Conservation (phyloP, 2,113 vertebrate genomes). For the Motacilla alba region DNA sequence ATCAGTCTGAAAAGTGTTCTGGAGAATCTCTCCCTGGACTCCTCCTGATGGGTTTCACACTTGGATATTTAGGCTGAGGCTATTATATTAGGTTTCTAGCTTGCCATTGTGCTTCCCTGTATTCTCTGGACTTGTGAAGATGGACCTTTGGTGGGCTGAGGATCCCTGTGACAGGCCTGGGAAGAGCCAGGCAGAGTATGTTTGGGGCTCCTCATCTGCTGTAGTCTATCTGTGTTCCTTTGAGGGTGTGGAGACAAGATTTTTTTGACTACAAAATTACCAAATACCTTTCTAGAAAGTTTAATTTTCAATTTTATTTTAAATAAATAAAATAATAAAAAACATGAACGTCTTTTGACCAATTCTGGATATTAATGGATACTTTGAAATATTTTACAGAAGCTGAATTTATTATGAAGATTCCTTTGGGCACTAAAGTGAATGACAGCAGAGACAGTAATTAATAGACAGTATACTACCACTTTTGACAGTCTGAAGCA, state of each 20-base stretch:
- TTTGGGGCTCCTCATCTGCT: neutral
- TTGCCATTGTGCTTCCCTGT: neutral
- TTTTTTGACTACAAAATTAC: neutral
- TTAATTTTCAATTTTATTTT: neutral
- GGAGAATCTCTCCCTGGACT: neutral
- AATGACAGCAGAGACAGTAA: neutral
- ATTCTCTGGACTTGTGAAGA: neutral
- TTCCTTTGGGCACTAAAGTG: neutral
- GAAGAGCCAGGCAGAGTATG: neutral
- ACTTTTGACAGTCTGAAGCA: neutral
- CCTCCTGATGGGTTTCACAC: neutral
- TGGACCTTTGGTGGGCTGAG: neutral
- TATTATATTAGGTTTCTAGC: neutral
- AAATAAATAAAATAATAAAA: neutral
- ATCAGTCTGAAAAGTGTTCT: neutral
- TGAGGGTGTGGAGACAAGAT: neutral
- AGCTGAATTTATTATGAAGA: neutral
- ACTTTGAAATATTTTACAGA: neutral
- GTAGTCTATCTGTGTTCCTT: neutral
- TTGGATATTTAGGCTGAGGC: neutral
- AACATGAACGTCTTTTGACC: rapidly evolving
- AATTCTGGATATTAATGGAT: neutral
- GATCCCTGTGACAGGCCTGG: neutral
- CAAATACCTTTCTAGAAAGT: neutral
- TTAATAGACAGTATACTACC: neutral